Percentiles rank a stretch among this genome's conserved stretches.
phyloP scores from a whole-genome alignment of 2,888 invertebrate genomes.

The Acholoe squamosa region DNA sequence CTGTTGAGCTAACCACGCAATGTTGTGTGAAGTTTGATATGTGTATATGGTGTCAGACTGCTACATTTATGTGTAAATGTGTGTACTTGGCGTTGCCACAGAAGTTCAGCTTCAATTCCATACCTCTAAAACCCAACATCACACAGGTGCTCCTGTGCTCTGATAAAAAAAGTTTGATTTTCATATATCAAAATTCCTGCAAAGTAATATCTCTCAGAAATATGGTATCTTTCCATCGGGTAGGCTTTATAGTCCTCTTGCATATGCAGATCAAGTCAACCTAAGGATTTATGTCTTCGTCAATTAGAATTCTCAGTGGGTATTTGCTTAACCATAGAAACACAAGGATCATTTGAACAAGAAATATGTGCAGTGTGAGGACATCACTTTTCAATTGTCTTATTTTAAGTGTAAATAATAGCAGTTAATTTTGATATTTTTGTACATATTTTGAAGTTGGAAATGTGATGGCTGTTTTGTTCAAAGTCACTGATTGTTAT shows the following conservation, averaged over 20 bases:
- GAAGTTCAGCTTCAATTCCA: no score
- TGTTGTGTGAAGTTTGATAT: background rate
- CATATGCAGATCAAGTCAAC: no score
- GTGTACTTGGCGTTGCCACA: background rate
- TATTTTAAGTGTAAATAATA: constrained; percentile 1
- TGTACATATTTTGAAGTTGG: background rate
- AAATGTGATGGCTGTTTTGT: background rate
- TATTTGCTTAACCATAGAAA: no score
- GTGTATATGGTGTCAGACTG: background rate
- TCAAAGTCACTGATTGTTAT: background rate
- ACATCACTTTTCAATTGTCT: background rate
- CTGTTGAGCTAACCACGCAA: background rate
- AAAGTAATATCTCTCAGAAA: no score
- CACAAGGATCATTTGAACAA: background rate
- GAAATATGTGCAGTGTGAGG: background rate
- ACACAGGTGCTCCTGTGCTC: no score
- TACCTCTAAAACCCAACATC: no score
- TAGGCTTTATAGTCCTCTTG: no score
- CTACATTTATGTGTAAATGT: background rate
- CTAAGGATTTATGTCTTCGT: no score
- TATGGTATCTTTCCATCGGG: no score
- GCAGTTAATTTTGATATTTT: background rate
- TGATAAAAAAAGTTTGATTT: no score
- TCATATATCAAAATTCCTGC: no score
- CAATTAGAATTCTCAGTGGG: no score